Percentiles rank a stretch among this genome's conserved stretches.
Evolutionary conservation across 2,797 vertebrate species (phyloP).

Genomic region (Jordanella pulchra): DNA sequence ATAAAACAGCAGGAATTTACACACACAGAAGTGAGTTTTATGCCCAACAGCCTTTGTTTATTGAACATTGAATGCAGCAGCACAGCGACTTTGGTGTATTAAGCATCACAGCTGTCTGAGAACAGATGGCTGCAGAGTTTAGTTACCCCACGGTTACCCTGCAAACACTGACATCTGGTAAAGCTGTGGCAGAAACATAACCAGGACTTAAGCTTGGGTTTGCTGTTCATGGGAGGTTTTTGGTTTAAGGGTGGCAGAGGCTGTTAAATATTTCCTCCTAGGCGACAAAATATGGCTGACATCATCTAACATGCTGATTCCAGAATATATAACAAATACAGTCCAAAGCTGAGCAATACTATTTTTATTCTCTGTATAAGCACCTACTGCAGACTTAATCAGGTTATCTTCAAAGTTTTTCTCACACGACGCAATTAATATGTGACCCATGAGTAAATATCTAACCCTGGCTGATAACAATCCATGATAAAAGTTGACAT

Average conservation of each 20-base stretch:
- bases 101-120: constrained; percentile 35
- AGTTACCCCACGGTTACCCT: constrained; percentile 4
- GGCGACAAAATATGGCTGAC: not conserved
- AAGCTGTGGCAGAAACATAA: not conserved
- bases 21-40: constrained; percentile 19
- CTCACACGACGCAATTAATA: too few species aligned
- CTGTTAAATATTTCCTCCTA: not conserved
- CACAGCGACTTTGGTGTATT: constrained; percentile 12
- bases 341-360: not conserved
- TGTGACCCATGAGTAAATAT: too few species aligned
- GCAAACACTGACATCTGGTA: constrained; percentile 21
- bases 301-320: not conserved
- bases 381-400: too few species aligned
- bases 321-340: not conserved
- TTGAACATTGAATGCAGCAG: constrained; percentile 36
- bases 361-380: not conserved
- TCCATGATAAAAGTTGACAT: too few species aligned
- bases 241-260: not conserved
- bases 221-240: not conserved
- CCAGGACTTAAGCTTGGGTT: constrained; percentile 11
- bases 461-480: too few species aligned
- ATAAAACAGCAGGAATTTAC: constrained; percentile 7
- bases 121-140: constrained; percentile 53
- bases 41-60: constrained; percentile 44
- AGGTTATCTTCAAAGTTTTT: too few species aligned